These are phyloP conservation scores for Philopotamus ludificatus DNA, from an alignment of 1,140 invertebrate species.

Conservation along the genomic window DNA sequence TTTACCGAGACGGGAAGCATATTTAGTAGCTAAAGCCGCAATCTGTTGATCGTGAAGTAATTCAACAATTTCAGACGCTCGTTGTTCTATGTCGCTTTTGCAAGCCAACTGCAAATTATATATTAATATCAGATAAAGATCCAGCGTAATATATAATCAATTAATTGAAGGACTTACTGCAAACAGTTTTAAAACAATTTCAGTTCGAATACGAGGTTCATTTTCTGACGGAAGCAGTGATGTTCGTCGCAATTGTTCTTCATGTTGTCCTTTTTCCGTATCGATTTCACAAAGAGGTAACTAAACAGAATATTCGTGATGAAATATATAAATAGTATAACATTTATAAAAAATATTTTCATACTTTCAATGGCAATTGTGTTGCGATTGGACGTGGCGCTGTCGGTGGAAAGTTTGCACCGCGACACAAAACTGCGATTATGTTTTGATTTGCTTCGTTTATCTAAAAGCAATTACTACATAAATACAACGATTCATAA, in stretches of 20 bases:
- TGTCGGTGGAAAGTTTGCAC: conserved; percentile 80
- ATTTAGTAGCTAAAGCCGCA: conserved; percentile 82
- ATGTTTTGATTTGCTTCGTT: conserved; percentile 77
- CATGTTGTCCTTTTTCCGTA: conserved; percentile 78
- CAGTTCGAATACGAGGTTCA: conserved; percentile 62
- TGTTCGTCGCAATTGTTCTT: conserved; percentile 72
- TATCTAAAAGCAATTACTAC: conserved; percentile 70
- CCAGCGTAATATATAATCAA: conserved; percentile 16
- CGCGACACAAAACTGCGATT: conserved; percentile 83
- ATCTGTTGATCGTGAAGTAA: conserved; percentile 75
- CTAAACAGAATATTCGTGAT: conserved; percentile 45
- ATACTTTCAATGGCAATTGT: conserved; percentile 66
- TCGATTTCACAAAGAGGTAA: conserved; percentile 80
- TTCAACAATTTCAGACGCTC: conserved; percentile 84
- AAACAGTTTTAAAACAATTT: conserved; percentile 86
- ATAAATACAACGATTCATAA: too few relatives aligned
- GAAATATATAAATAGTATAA: not conserved
- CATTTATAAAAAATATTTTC: not conserved
- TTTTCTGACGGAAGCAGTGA: conserved; percentile 59
- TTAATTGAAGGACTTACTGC: conserved; percentile 51
- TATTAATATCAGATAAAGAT: conserved; percentile 25
- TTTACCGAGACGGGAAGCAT: conserved; percentile 74
- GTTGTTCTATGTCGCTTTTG: conserved; percentile 77
- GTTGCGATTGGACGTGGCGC: conserved; percentile 79
- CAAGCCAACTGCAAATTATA: conserved; percentile 69